Conservation (phyloP, 2,113 vertebrate genomes). For the Ornithorhynchus anatinus region DNA sequence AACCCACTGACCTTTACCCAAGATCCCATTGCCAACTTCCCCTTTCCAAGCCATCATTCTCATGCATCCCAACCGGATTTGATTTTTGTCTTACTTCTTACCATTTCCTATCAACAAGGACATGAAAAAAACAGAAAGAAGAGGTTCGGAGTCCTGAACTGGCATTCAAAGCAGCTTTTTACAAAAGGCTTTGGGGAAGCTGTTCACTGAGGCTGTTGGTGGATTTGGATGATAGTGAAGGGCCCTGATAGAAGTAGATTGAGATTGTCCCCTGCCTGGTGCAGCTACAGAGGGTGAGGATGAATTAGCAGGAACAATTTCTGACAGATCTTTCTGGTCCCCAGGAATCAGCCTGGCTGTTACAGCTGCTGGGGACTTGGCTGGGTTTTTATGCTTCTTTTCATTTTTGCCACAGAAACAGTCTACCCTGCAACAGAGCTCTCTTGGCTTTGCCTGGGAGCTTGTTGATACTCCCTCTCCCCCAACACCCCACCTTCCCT, state of each 20-base stretch:
- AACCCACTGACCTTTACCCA: neutral
- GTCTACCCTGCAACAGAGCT: too few species aligned
- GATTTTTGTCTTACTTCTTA: neutral
- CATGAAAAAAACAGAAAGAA: neutral
- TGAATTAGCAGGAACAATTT: constrained; percentile 26
- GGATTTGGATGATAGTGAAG: neutral
- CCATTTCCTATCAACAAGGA: neutral
- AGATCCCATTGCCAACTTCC: neutral
- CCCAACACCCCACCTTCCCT: too few species aligned
- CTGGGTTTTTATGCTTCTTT: neutral
- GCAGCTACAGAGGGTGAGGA: constrained; percentile 26
- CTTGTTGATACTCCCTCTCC: too few species aligned
- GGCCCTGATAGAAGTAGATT: neutral
- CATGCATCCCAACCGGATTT: neutral
- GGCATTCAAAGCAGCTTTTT: neutral
- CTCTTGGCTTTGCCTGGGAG: too few species aligned
- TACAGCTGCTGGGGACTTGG: rapidly evolving
- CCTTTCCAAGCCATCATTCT: neutral
- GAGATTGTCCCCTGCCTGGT: constrained; percentile 30
- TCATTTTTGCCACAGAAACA: too few species aligned
- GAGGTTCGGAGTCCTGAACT: neutral
- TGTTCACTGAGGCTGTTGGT: constrained; percentile 14
- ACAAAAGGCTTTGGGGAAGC: constrained; percentile 9
- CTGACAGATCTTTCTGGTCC: neutral
- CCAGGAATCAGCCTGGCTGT: neutral